Conservation (phyloP, 2,797 vertebrate species). For the Melanotaenia boesemani region DNA sequence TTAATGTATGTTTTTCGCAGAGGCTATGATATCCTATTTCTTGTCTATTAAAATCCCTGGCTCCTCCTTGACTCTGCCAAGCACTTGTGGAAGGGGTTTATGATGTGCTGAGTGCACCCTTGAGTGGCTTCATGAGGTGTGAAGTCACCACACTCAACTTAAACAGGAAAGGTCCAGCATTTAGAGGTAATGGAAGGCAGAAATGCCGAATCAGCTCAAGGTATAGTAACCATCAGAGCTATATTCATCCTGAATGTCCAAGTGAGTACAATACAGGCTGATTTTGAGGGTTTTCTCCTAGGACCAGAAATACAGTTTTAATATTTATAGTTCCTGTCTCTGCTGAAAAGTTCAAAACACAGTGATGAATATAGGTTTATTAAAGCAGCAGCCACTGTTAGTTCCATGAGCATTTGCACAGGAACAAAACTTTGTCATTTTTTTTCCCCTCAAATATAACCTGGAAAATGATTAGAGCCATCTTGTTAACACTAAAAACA, state of each 20-base stretch:
- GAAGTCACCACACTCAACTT: conserved; percentile 66
- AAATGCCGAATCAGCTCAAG: conserved; percentile 64
- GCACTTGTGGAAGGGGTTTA: conserved; percentile 61
- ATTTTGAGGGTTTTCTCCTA: conserved; percentile 5
- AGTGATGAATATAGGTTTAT: neutral
- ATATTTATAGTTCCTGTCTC: neutral
- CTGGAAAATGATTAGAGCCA: neutral
- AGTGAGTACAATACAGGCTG: neutral
- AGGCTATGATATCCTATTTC: conserved; percentile 26
- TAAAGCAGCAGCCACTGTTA: neutral
- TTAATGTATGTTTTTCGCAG: conserved; percentile 61
- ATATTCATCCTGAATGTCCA: conserved; percentile 22
- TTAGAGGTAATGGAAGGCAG: conserved; percentile 29
- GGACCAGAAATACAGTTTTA: neutral
- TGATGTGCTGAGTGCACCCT: conserved; percentile 60
- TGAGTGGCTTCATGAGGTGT: conserved; percentile 77
- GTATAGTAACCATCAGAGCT: conserved; percentile 33
- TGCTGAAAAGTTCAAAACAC: neutral
- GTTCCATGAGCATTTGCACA: neutral
- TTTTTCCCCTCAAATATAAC: neutral
- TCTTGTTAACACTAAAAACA: neutral
- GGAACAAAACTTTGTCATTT: neutral
- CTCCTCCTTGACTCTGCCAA: conserved; percentile 45
- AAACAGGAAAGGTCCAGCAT: conserved; percentile 52
- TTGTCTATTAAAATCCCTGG: conserved; percentile 35